These are phyloP conservation scores for Drosophila infuscata DNA, from an alignment of 2,888 invertebrate species.

Conservation along the genomic window DNA sequence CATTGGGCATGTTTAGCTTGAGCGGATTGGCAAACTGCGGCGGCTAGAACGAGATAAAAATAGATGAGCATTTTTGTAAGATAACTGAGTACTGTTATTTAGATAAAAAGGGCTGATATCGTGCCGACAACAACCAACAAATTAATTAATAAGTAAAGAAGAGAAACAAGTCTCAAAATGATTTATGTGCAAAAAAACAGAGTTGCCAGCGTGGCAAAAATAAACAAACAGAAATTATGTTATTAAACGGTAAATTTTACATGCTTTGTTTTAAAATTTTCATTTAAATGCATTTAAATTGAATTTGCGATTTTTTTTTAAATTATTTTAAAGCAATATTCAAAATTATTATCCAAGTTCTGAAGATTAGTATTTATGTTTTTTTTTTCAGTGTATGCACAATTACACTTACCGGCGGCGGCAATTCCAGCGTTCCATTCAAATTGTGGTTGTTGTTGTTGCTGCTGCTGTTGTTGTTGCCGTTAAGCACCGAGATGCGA, in stretches of 20 bases:
- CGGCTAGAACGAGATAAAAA: slow-evolving; percentile 62
- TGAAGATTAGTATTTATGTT: no score
- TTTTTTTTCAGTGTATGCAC: slow-evolving; percentile 1
- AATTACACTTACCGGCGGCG: slow-evolving; percentile 80
- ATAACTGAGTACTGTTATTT: background rate
- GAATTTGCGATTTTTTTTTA: no score
- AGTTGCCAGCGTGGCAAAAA: slow-evolving; percentile 14
- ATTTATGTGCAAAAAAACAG: background rate
- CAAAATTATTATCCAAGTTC: no score
- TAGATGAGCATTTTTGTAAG: slow-evolving; percentile 2
- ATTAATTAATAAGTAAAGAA: background rate
- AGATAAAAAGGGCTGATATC: slow-evolving; percentile 13
- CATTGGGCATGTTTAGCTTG: slow-evolving; percentile 37
- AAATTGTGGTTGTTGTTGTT: slow-evolving; percentile 22
- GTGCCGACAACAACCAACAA: slow-evolving; percentile 11
- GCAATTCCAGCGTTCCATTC: slow-evolving; percentile 64
- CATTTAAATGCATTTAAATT: background rate
- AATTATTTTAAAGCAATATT: no score
- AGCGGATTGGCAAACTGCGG: slow-evolving; percentile 82
- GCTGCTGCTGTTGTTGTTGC: slow-evolving; percentile 38
- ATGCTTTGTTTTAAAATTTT: background rate
- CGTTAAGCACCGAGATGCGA: slow-evolving; percentile 57
- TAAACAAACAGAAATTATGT: background rate
- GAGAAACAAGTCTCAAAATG: background rate
- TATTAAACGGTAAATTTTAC: background rate